These are phyloP conservation scores for Apodemus sylvaticus DNA, from an alignment of 2,113 vertebrate species.

Conservation along the genomic window DNA sequence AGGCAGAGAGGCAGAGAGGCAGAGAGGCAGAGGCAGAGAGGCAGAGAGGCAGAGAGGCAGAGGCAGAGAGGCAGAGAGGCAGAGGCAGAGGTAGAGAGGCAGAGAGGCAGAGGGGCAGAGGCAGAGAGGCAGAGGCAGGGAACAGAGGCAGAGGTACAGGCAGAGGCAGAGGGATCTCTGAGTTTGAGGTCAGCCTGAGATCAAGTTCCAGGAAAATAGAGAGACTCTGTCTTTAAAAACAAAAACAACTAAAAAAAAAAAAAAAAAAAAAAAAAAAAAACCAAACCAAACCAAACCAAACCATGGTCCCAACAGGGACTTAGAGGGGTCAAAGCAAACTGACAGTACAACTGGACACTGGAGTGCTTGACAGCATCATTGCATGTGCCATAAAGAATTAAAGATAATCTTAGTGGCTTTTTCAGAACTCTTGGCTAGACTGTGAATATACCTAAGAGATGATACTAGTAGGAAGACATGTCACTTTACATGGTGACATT, in stretches of 20 bases:
- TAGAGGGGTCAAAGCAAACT: conserved; percentile 39
- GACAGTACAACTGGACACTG: not conserved
- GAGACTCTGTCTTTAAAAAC: not conserved
- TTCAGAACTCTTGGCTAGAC: not conserved
- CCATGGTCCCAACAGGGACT: not conserved
- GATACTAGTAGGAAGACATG: not conserved
- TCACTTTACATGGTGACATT: not conserved
- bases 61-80: too few species aligned
- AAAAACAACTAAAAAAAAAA: too few species aligned
- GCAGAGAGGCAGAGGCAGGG: too few species aligned
- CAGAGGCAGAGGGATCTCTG: not conserved
- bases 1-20: too few species aligned
- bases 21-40: too few species aligned
- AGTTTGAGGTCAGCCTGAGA: not conserved
- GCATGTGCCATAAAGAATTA: not conserved
- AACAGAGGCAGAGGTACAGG: too few species aligned
- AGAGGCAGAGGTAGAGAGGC: too few species aligned
- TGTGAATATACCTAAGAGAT: not conserved
- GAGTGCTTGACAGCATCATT: not conserved
- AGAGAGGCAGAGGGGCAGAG: too few species aligned
- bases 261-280: not conserved
- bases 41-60: too few species aligned
- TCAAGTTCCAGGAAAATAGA: not conserved
- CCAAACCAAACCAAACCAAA: not conserved
- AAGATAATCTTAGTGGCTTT: not conserved